Percentiles rank a stretch among this genome's conserved stretches.
These are phyloP conservation scores for Strigamia transsilvanica DNA, from an alignment of 2,888 invertebrate species.

Conservation along the genomic window DNA sequence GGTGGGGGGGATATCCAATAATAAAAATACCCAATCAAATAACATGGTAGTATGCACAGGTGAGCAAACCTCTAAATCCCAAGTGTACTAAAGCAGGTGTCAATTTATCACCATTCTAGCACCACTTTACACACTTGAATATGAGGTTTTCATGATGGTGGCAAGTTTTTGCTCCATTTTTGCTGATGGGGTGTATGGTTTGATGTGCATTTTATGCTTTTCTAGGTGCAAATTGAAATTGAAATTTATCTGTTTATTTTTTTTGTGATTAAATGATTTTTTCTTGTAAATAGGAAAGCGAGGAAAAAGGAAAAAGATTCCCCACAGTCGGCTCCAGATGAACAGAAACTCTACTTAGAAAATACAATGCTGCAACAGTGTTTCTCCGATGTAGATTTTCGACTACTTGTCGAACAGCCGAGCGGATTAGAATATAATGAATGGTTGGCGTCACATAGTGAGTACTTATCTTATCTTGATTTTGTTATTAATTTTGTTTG, in stretches of 20 bases:
- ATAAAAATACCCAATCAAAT: not conserved
- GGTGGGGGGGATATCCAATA: not conserved
- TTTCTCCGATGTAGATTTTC: slow-evolving; percentile 92
- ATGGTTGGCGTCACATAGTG: slow-evolving; percentile 99
- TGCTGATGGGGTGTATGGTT: not conserved
- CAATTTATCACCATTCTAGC: not conserved
- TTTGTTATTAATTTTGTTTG: slow-evolving; percentile 37
- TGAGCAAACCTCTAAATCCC: slow-evolving; percentile 15
- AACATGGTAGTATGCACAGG: not conserved
- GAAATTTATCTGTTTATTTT: not conserved
- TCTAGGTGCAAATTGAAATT: not conserved
- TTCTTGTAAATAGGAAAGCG: slow-evolving; percentile 94
- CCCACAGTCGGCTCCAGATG: slow-evolving; percentile 68
- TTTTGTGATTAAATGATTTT: slow-evolving; percentile 59
- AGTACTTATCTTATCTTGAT: slow-evolving; percentile 64
- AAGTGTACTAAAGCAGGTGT: slow-evolving; percentile 1
- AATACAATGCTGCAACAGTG: slow-evolving; percentile 92
- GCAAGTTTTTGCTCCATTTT: slow-evolving; percentile 9
- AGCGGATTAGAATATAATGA: slow-evolving; percentile 97
- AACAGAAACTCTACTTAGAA: slow-evolving; percentile 92
- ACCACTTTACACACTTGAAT: not conserved
- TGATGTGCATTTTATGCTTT: not conserved
- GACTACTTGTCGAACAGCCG: slow-evolving; percentile 92
- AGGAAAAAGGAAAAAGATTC: slow-evolving; percentile 93
- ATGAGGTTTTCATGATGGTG: not conserved